Conservation (phyloP, 2,797 vertebrate genomes). For the Argya squamiceps region DNA sequence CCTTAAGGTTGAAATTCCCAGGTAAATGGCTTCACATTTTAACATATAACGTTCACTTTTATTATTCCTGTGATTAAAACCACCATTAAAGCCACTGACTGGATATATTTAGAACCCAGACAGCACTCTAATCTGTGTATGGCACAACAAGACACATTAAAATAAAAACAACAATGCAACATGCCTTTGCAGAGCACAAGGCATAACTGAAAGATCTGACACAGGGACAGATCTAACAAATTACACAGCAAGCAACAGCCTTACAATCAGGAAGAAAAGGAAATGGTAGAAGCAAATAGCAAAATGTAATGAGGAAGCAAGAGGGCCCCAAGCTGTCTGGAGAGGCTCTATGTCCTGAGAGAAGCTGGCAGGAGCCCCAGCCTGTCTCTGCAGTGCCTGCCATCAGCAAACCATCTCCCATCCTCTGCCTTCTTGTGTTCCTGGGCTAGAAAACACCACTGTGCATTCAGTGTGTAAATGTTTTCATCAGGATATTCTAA, state of each 20-base stretch:
- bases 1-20: background rate
- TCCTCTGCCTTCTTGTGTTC: background rate
- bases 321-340: background rate
- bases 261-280: background rate
- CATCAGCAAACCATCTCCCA: background rate
- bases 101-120: background rate
- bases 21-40: slow-evolving; percentile 25
- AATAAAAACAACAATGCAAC: slow-evolving; percentile 5
- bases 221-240: background rate
- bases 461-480: background rate
- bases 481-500: background rate
- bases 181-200: background rate
- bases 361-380: background rate
- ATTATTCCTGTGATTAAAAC: slow-evolving; percentile 38
- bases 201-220: background rate
- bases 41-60: background rate
- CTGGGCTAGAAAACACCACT: background rate
- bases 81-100: background rate
- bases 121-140: background rate
- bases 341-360: accelerated
- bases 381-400: background rate
- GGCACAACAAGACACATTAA: background rate
- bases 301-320: slow-evolving; percentile 22
- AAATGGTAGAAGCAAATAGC: slow-evolving; percentile 9
- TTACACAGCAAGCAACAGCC: slow-evolving; percentile 1